Evolutionary conservation across 2,888 invertebrate genomes (phyloP), one percentile per base, ranked within the genome.

Genomic region (Eristalis arbustorum): DNA sequence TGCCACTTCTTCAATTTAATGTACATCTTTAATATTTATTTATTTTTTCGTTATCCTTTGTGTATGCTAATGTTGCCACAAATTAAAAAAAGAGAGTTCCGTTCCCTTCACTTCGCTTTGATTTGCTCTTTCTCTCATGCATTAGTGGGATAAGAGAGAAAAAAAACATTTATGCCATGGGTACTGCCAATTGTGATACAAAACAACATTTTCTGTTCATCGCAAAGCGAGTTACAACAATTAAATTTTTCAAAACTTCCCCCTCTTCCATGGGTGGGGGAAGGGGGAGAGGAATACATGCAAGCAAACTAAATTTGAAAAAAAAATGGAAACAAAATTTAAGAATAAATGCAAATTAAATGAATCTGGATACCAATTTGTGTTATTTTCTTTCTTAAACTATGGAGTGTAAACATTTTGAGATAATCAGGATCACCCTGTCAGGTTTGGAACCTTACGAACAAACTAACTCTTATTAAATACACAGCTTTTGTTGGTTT

Each of bases 381-480:
- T 76, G 59, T 49, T 40, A 68, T 73, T 75, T 77, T n/a, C n/a
- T 49, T 67, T 71, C 77, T 82, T 74, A 87, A 62, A 85, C 42
- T 83, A 83, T 87, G 87, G 83, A 87, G 87, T 87, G 87, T 83
- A 87, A 82, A 66, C 74, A 82, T 74, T 81, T 80, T 78, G 59
- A 75, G 81, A 74, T 75, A 75, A 76, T 73, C 37, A 72, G 75
- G 69, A 77, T 71, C 61, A 81, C 59, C 76, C 73, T 78, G 67
- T 71, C 11, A 64, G 73, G 67, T 74, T 81, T 64, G 31, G 18
- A 77, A 67, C 72, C 77, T 71, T 74, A 78, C 18, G 57, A 81
- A 69, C 73, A 61, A 69, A 66, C 56, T 77, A 77, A 77, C 61
- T 81, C 82, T 77, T 82, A 74, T 68, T 85, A 82, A 81, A 85